Conservation (phyloP, 2,888 invertebrate species). For the Pheosia tremula region DNA sequence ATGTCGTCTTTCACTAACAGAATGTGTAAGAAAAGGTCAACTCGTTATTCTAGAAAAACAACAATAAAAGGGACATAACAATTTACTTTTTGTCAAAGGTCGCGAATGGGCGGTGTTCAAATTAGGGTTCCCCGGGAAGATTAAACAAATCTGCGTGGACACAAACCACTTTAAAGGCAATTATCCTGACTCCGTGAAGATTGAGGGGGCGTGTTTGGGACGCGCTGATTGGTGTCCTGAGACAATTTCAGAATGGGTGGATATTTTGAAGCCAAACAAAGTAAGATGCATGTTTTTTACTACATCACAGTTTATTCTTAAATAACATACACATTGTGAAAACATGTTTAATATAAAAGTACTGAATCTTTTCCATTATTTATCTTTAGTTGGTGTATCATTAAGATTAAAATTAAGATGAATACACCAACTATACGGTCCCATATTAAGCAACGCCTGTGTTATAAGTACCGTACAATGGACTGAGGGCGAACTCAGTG, state of each 20-base stretch:
- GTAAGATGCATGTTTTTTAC: conserved; percentile 52
- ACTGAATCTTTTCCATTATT: too few species aligned
- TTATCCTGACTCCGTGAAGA: conserved; percentile 85
- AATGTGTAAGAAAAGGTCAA: not conserved
- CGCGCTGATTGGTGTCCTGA: conserved; percentile 56
- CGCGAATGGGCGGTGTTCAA: conserved; percentile 86
- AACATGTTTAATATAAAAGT: too few species aligned
- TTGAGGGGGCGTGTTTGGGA: conserved; percentile 77
- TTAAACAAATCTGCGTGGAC: conserved; percentile 82
- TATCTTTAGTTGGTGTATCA: too few species aligned
- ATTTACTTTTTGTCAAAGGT: conserved; percentile 55
- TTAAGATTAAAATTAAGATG: too few species aligned
- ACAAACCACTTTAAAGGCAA: conserved; percentile 87
- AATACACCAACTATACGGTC: too few species aligned
- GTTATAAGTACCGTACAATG: too few species aligned
- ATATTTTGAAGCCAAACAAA: conserved; percentile 79
- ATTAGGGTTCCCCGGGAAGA: conserved; percentile 79
- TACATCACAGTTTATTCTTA: not conserved
- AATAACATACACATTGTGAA: too few species aligned
- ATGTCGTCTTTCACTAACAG: not conserved
- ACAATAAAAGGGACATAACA: conserved; percentile 2
- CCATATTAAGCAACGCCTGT: too few species aligned
- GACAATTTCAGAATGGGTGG: conserved; percentile 65
- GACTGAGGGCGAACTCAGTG: too few species aligned
- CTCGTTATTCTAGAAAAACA: not conserved